Conservation (phyloP, 1,140 invertebrate genomes). For the Archegozetes longisetosus region DNA sequence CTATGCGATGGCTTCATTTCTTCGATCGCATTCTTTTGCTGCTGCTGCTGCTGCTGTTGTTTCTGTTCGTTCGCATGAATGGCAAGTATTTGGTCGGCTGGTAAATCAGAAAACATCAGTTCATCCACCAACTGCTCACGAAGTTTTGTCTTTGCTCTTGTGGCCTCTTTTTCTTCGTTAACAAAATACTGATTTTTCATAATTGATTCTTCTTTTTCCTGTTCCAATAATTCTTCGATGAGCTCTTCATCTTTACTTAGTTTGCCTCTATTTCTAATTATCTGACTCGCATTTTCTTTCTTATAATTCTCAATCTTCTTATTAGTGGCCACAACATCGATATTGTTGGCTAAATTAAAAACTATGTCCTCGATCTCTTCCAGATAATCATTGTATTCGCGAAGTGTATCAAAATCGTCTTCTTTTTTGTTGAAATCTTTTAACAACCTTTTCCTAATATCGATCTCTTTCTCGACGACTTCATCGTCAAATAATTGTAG, state of each 20-base stretch:
- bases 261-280: constrained; percentile 51
- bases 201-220: constrained; percentile 39
- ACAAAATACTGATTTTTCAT: constrained; percentile 40
- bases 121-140: constrained; percentile 86
- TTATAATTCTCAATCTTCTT: constrained; percentile 86
- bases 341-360: constrained; percentile 77
- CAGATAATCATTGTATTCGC: constrained; percentile 83
- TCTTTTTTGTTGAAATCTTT: constrained; percentile 83
- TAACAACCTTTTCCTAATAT: constrained; percentile 72
- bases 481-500: constrained; percentile 82
- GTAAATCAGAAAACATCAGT: constrained; percentile 73
- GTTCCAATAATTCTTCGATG: constrained; percentile 68
- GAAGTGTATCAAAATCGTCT: constrained; percentile 61
- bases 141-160: constrained; percentile 60
- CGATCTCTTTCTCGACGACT: constrained; percentile 90
- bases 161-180: constrained; percentile 50
- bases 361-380: constrained; percentile 77
- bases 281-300: constrained; percentile 76
- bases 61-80: constrained; percentile 53
- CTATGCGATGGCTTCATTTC: constrained; percentile 9
- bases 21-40: not conserved
- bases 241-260: constrained; percentile 36
- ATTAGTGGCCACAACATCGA: constrained; percentile 75
- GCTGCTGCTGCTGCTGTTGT: constrained; percentile 43
- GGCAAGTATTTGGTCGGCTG: constrained; percentile 71